Percentiles rank a stretch among this genome's conserved stretches.
These are phyloP conservation scores for Todiramphus saurophagus DNA, from an alignment of 2,113 vertebrate species.

Conservation along the genomic window DNA sequence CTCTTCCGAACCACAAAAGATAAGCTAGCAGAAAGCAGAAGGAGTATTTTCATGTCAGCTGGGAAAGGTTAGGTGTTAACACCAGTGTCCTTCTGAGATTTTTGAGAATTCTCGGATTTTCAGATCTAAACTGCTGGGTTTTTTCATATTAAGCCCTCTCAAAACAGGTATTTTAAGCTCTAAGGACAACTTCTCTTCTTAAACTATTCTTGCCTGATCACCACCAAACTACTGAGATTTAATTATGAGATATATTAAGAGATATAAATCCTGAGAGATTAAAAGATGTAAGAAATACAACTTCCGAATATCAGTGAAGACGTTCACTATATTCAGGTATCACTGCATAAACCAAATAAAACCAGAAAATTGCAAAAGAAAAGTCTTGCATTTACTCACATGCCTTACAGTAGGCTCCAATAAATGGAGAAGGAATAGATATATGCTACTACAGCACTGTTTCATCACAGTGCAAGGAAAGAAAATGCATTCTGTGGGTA, in stretches of 20 bases:
- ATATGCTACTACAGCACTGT: background rate
- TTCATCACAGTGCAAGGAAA: background rate
- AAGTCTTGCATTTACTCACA: background rate
- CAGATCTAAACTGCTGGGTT: background rate
- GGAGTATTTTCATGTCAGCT: background rate
- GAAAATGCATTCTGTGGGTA: background rate
- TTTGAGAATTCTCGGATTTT: background rate
- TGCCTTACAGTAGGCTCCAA: background rate
- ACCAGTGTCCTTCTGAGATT: background rate
- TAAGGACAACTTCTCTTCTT: background rate
- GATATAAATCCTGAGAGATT: too few relatives aligned
- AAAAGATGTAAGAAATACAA: too few relatives aligned
- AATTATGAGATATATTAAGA: background rate
- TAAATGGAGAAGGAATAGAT: background rate
- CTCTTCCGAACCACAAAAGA: background rate
- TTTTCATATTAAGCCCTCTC: background rate
- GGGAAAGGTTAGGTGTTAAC: background rate
- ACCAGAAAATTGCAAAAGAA: background rate
- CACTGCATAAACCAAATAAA: background rate
- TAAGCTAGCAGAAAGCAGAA: background rate
- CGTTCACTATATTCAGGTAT: background rate
- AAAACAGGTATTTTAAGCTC: background rate
- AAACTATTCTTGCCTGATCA: background rate
- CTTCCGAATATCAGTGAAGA: background rate
- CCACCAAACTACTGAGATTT: background rate